Percentiles rank a stretch among this genome's conserved stretches.
phyloP scores from a whole-genome alignment of 2,113 vertebrate species.

The Physeter macrocephalus region DNA sequence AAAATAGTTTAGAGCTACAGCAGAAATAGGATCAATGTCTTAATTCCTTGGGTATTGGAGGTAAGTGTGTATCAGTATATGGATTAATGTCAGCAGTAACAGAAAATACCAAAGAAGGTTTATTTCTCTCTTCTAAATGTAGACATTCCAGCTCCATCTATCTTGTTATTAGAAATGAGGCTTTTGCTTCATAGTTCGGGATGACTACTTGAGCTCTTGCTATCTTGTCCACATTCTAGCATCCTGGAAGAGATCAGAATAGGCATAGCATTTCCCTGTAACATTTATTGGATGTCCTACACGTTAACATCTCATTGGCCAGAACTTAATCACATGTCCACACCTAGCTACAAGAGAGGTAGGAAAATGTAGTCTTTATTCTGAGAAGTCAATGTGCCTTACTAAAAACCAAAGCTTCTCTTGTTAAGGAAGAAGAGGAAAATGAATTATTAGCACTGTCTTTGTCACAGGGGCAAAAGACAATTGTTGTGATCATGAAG shows the following conservation, averaged over 20 bases:
- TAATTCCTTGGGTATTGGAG: background rate
- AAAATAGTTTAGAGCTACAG: background rate
- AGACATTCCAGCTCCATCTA: background rate
- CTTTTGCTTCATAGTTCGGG: background rate
- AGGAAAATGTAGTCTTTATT: background rate
- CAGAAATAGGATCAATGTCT: background rate
- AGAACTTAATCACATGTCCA: background rate
- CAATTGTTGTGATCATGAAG: background rate
- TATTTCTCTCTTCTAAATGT: background rate
- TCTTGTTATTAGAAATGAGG: background rate
- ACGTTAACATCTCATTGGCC: background rate
- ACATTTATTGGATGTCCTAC: background rate
- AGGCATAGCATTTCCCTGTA: background rate
- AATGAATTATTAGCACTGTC: background rate
- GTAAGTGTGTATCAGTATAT: background rate
- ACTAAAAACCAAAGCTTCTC: background rate
- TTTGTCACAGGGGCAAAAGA: background rate
- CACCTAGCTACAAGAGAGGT: background rate
- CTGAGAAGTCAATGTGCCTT: background rate
- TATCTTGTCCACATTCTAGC: background rate
- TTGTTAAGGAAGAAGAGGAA: background rate
- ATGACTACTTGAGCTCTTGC: background rate
- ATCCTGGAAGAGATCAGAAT: background rate
- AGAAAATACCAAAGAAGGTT: background rate
- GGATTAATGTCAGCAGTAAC: background rate